A percentile compares a stretch with the other conserved stretches of the same genome.
Evolutionary conservation across 2,113 vertebrate species (phyloP).

Genomic region (Chloebia gouldiae): DNA sequence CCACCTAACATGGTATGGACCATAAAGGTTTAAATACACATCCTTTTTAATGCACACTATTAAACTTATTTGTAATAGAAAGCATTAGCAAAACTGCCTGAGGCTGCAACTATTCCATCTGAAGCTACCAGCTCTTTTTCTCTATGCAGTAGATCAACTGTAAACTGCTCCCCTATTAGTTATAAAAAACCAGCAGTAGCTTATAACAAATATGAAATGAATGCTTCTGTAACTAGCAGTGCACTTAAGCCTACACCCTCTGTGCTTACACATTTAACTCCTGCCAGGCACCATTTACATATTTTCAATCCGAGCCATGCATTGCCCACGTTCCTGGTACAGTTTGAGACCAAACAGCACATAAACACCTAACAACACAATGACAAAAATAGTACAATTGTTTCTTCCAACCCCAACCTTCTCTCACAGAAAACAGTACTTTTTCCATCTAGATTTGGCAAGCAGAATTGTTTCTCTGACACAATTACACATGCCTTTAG

Average conservation of each 20-base stretch:
- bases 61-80: slow-evolving; percentile 31
- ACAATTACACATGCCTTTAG: not conserved
- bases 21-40: slow-evolving; percentile 61
- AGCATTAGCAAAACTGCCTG: slow-evolving; percentile 27
- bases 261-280: not conserved
- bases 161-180: slow-evolving; percentile 40
- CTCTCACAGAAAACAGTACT: not conserved
- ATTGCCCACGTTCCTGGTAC: not conserved
- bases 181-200: slow-evolving; percentile 40
- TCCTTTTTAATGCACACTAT: not conserved
- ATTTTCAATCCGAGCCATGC: not conserved
- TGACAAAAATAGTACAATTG: not conserved
- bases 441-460: not conserved
- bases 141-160: not conserved
- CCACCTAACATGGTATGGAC: not conserved
- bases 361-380: not conserved
- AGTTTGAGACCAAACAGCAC: not conserved
- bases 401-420: not conserved
- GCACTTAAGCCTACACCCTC: not conserved
- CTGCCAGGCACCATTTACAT: not conserved
- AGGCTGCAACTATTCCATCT: not conserved
- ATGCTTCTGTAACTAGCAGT: not conserved
- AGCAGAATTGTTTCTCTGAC: not conserved
- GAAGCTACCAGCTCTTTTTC: not conserved
- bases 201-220: slow-evolving; percentile 39